Evolutionary conservation across 2,888 invertebrate genomes (phyloP), one percentile per base, ranked within the genome.

Genomic region (Nasonovia ribisnigri): DNA sequence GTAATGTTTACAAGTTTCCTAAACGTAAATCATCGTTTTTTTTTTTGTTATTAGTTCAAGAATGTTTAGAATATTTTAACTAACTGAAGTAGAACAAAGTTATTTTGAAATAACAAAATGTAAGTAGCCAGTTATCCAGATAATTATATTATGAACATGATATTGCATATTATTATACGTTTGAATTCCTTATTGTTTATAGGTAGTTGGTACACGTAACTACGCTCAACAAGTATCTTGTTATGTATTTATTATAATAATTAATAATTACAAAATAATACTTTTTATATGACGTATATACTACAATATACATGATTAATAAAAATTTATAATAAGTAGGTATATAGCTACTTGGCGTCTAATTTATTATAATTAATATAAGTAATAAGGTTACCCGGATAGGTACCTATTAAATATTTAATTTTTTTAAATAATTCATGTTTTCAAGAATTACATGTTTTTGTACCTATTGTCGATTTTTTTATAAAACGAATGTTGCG

Each of bases 1-100:
- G 54, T 77, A 57, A 84, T 46, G 57, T 84, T 54, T 84, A 91
- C 29, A 54, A 46, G 36, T 54, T 36, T 42, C 2, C 42, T 48
- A 57, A 84, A 57, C 43, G 84, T 91, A 57, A 91, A 46, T 54
- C 26, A 92, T 92, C 26, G 86, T 92, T 46, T 3, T 43, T 26
- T 16, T 20, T 43, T 77, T 77, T 77, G 20, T 77, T 77, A 77
- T 24, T 77, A 77, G 20, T 77, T 36, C 36, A 20, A 36, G 77
- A 77, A 77, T 77, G 77, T 77, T 77, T 20, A 77, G 36, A 36
- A 36, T 8, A 42, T 20, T 77, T 77, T 77, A 36, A 77, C 77
- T 36, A 20, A 77, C 36, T 36, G 36, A 6, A 36, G 77, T 67
- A 77, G 36, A 77, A 36, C 20, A 77, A 36, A 36, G 77, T 36